phyloP scores from a whole-genome alignment of 2,888 invertebrate genomes.

The Meteorus colon region DNA sequence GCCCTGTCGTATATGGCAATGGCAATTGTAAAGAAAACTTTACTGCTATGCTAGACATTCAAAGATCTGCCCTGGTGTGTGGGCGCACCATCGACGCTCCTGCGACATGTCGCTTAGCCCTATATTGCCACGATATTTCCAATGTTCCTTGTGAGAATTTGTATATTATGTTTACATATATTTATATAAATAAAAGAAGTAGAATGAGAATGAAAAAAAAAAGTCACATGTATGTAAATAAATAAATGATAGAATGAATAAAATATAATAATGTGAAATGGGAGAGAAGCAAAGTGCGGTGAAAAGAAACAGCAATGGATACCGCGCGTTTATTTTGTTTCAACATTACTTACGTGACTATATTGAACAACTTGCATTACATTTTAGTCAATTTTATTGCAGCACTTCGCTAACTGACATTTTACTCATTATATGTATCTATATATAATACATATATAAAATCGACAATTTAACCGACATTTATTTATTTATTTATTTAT shows the following conservation, averaged over 20 bases:
- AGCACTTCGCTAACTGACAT: conserved; percentile 39
- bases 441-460: not conserved
- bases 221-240: not conserved
- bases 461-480: conserved; percentile 2
- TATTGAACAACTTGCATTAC: conserved; percentile 49
- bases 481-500: not conserved
- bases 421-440: not conserved
- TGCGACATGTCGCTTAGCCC: conserved; percentile 22
- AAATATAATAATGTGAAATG: conserved; percentile 1
- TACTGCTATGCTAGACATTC: conserved; percentile 51
- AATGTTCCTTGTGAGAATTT: not conserved
- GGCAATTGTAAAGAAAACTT: conserved; percentile 58
- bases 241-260: conserved; percentile 14
- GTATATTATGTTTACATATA: not conserved
- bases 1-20: conserved; percentile 38
- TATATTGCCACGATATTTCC: conserved; percentile 16
- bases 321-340: conserved; percentile 37
- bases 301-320: conserved; percentile 16
- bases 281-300: not conserved
- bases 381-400: conserved; percentile 52
- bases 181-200: not conserved
- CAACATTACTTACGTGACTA: conserved; percentile 47
- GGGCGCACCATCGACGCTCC: conserved; percentile 54
- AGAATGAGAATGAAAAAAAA: no score
- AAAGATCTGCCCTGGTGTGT: conserved; percentile 55